Base-by-base conservation (phyloP, 2,113 vertebrate species). In the Herpetotheres cachinnans region DNA sequence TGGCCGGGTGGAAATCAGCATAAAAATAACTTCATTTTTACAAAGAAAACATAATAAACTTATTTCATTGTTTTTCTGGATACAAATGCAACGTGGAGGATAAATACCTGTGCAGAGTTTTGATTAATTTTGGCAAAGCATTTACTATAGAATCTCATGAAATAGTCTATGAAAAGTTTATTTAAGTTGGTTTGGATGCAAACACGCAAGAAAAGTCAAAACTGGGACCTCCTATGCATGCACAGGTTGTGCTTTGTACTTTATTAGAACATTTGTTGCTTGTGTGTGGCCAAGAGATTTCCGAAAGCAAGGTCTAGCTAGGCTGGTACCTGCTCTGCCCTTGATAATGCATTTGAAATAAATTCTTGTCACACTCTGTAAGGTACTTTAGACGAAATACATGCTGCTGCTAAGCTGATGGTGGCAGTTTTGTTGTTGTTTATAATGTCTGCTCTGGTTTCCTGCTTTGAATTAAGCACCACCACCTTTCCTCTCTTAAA, bases 281-380 rank as follows among this genome's bases (percentile, higher is more conserved):
- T 49, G 7, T 32, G 15, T 47, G 11, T 65, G 90, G 61, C n/a
- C 40, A 69, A 21, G n/a, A 78, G 11, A 13, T 77, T 86, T 91
- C 38, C 2, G 3, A 95, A 82, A 61, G 11, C 36, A 76, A 46
- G 16, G n/a, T 73, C 58, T 85, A 49, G 11, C 11, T 59, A 22
- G 36, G 73, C 9, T 13, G 3, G 20, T 58, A 10, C 11, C 62
- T 87, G 34, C 30, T 93, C 29, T 86, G 34, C 22, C 85, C 49
- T 93, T 46, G 62, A 14, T 62, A 92, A 69, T 27, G 6, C 18
- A 56, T 71, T 92, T 92, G 74, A 85, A 95, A 82, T 62, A 88
- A 50, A 69, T 76, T 22, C 19, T 69, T 73, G 13, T 76, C 40
- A 20, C 16, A 30, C 15, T 17, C 21, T 38, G 2, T 73, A 69